Percentiles rank a stretch among this genome's conserved stretches.
Conservation (phyloP, 1,140 invertebrate genomes). For the Hyposmocoma kahamanoa region DNA sequence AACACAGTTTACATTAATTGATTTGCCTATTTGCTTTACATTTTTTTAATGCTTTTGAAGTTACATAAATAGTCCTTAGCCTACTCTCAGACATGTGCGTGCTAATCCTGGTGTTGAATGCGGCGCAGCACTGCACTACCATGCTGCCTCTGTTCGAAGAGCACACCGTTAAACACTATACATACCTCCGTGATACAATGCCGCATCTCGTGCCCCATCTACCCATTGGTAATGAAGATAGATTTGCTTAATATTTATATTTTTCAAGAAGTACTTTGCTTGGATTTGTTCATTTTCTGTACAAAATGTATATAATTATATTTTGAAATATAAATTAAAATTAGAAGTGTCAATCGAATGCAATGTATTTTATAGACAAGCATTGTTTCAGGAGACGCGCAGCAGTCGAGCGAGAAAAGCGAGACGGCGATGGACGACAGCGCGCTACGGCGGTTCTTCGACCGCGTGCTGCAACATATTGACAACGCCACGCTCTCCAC, state of each 20-base stretch:
- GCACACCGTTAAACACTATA: constrained; percentile 94
- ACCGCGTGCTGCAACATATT: constrained; percentile 82
- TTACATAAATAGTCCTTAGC: not conserved
- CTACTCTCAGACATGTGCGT: constrained; percentile 85
- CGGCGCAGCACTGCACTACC: constrained; percentile 90
- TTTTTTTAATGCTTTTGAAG: not conserved
- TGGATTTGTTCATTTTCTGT: no score
- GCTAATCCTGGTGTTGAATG: constrained; percentile 95
- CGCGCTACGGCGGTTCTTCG: constrained; percentile 77
- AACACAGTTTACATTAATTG: no score
- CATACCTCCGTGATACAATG: constrained; percentile 95
- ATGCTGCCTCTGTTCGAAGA: constrained; percentile 95
- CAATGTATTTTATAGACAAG: no score
- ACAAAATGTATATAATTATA: no score
- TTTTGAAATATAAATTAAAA: no score
- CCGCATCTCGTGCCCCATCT: constrained; percentile 92
- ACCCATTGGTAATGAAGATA: constrained; percentile 79
- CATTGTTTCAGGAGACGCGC: constrained; percentile 52
- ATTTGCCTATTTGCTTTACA: not conserved
- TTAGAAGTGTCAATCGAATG: no score
- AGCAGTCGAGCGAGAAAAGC: constrained; percentile 46
- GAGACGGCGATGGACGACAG: constrained; percentile 51
- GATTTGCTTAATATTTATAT: no score
- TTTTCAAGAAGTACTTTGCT: no score
- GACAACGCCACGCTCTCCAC: constrained; percentile 78